phyloP scores from a whole-genome alignment of 2,113 vertebrate genomes.

The Hippocampus guttulatus region DNA sequence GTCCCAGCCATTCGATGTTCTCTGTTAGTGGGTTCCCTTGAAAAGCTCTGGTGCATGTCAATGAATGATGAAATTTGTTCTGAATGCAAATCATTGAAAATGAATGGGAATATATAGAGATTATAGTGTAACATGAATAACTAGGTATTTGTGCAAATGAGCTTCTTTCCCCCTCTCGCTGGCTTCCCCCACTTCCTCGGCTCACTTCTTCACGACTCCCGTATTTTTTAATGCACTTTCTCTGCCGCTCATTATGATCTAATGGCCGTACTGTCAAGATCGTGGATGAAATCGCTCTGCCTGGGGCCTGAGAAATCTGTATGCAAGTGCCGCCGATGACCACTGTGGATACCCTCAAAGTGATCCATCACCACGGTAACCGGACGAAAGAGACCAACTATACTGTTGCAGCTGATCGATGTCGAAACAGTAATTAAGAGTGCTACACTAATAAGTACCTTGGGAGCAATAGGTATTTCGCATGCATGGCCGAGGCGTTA shows the following conservation, averaged over 20 bases:
- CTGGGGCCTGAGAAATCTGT: slow-evolving; percentile 42
- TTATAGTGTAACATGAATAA: slow-evolving; percentile 15
- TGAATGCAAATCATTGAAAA: slow-evolving; percentile 61
- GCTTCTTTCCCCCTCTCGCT: background rate
- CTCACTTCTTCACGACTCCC: slow-evolving; percentile 4
- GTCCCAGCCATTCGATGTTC: no score
- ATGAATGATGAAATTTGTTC: slow-evolving; percentile 47
- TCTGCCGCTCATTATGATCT: slow-evolving; percentile 36
- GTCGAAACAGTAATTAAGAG: slow-evolving; percentile 69
- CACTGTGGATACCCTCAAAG: slow-evolving; percentile 28
- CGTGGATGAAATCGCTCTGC: slow-evolving; percentile 35
- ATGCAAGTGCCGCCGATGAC: slow-evolving; percentile 55
- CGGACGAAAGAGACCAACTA: slow-evolving; percentile 52
- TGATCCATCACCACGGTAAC: slow-evolving; percentile 63
- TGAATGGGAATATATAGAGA: slow-evolving; percentile 46
- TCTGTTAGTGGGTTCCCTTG: no score
- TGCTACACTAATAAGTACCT: slow-evolving; percentile 53
- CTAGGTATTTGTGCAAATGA: slow-evolving; percentile 30
- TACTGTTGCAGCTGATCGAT: slow-evolving; percentile 58
- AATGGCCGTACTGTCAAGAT: slow-evolving; percentile 37
- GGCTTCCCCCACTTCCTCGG: background rate
- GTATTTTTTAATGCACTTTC: slow-evolving; percentile 22
- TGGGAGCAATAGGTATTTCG: slow-evolving; percentile 50
- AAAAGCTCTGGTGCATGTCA: background rate
- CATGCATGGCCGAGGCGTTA: slow-evolving; percentile 18